Conservation (phyloP, 2,888 invertebrate species). For the Bellardia bayeri region DNA sequence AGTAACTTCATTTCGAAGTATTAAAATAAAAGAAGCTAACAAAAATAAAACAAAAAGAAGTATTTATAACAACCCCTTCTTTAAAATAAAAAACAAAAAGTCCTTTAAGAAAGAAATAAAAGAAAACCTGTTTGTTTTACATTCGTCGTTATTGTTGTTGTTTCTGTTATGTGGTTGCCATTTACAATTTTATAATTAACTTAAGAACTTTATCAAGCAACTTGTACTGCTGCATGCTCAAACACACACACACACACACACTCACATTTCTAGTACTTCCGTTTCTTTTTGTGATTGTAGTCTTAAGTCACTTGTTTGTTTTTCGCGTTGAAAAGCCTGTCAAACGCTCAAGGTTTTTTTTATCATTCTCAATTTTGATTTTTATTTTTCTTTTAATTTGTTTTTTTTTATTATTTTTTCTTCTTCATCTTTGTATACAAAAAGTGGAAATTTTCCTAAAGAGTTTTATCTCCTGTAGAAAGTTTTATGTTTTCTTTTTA, state of each 20-base stretch:
- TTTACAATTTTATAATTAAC: slow-evolving; percentile 81
- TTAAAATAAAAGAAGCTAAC: slow-evolving; percentile 6
- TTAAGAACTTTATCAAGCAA: slow-evolving; percentile 75
- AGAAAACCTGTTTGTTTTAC: slow-evolving; percentile 63
- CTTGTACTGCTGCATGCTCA: slow-evolving; percentile 66
- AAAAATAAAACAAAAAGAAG: slow-evolving; percentile 23
- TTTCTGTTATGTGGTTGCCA: slow-evolving; percentile 78
- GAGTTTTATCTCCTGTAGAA: slow-evolving; percentile 71
- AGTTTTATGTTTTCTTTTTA: slow-evolving; percentile 47
- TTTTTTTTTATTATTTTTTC: slow-evolving; percentile 3
- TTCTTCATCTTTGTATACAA: slow-evolving; percentile 35
- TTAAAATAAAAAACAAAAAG: slow-evolving; percentile 20
- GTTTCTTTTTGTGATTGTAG: slow-evolving; percentile 26
- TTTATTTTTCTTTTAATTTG: slow-evolving; percentile 45
- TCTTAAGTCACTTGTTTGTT: slow-evolving; percentile 66
- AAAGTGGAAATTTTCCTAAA: slow-evolving; percentile 50
- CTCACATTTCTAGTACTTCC: slow-evolving; percentile 5
- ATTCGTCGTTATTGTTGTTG: slow-evolving; percentile 42
- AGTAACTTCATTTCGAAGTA: slow-evolving; percentile 47
- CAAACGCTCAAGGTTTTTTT: slow-evolving; percentile 62
- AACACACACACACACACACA: background rate
- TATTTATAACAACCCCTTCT: slow-evolving; percentile 53
- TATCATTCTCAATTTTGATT: slow-evolving; percentile 27
- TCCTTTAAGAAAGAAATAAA: slow-evolving; percentile 45
- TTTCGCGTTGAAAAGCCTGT: slow-evolving; percentile 66